Base-by-base conservation (phyloP, 2,797 vertebrate genomes). In the Glyptemys insculpta region DNA sequence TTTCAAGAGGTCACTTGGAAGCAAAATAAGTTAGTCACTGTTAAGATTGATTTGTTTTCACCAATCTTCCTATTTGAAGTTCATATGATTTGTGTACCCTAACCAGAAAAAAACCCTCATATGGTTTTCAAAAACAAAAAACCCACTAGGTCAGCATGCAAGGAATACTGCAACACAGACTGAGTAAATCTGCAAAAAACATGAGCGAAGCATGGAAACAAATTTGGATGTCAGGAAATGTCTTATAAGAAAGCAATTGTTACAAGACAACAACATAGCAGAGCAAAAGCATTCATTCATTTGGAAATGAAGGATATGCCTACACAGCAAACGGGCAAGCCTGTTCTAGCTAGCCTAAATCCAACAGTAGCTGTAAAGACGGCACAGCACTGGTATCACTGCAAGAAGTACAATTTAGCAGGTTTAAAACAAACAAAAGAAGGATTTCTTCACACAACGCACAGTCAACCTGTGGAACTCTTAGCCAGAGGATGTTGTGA, bases 91-190 rank as follows among this genome's bases (percentile, higher is more conserved):
- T 37, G 4, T 7, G 83, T 1, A 59, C 44, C 27, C 15, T 81
- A 7, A 27, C 54, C 9, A 27, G 25, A 41, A 41, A 41, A 23
- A 15, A 50, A 74, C 2, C 29, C 12, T 85, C 85, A 54, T 23
- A 37, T 68, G 65, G 18, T 68, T 68, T 3, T 2, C 0, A 54
- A 41, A 27, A 86, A 49, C 27, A 12, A 79, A 16, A 15, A 81
- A 65, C 21, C 68, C 41, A 88, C 34, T 5, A 83, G 47, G 88
- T 8, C 18, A 53, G 9, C 5, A 56, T 0, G 0, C 23, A 86
- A 89, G 25, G 84, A 90, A 84, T 27, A 65, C 6, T 62, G 57
- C 57, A 62, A 14, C 65, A 10, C 21, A 41, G n/a, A 62, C 14
- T 25, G 53, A 79, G 23, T 37, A 84, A 52, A 8, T 87, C 91